Evolutionary conservation across 2,888 invertebrate species (phyloP).

Genomic region (Ethmia dodecea): DNA sequence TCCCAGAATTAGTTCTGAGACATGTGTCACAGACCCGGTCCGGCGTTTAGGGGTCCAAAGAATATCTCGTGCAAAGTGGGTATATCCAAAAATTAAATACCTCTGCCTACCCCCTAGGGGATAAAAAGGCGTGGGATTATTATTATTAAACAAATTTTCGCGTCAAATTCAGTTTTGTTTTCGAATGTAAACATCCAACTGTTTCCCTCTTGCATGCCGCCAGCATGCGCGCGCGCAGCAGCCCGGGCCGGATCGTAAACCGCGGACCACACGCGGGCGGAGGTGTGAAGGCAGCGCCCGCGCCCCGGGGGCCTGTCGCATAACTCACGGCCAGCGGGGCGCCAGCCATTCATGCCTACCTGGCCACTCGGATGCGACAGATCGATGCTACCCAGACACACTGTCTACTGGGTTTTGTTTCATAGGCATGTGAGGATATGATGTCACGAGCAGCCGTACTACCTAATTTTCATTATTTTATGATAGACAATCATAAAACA

Average conservation of each 20-base stretch:
- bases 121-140: too few relatives aligned
- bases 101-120: too few relatives aligned
- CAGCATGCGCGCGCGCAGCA: conserved; percentile 49
- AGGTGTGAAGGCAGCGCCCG: conserved; percentile 73
- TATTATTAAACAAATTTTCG: too few relatives aligned
- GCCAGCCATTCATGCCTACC: conserved; percentile 73
- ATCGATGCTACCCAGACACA: conserved; percentile 53
- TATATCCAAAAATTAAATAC: too few relatives aligned
- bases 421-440: too few relatives aligned
- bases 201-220: conserved; percentile 26
- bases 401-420: conserved; percentile 41
- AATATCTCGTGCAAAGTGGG: too few relatives aligned
- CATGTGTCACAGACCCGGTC: too few relatives aligned
- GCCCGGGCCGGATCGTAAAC: conserved; percentile 59
- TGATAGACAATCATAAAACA: too few relatives aligned
- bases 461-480: too few relatives aligned
- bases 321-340: conserved; percentile 75
- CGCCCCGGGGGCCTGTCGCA: conserved; percentile 67
- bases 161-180: neutral
- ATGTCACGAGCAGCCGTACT: too few relatives aligned
- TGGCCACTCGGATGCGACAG: conserved; percentile 40
- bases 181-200: neutral
- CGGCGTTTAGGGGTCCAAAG: too few relatives aligned
- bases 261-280: conserved; percentile 76
- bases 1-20: too few relatives aligned